phyloP scores from a whole-genome alignment of 2,888 invertebrate genomes.

The Trichogramma evanescens region DNA sequence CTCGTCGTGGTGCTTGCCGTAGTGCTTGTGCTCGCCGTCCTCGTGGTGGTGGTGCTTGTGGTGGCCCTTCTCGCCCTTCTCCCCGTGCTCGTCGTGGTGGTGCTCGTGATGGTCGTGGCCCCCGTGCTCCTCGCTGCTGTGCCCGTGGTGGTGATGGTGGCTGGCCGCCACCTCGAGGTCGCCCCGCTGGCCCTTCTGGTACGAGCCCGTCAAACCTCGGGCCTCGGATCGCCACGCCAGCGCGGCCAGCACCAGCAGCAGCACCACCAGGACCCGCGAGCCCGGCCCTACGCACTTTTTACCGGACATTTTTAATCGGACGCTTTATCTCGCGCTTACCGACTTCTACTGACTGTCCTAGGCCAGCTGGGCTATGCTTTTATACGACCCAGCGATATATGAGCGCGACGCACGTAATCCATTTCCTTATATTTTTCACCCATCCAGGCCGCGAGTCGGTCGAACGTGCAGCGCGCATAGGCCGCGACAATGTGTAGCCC shows the following conservation, averaged over 20 bases:
- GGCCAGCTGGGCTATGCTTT: constrained; percentile 34
- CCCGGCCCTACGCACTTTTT: constrained; percentile 23
- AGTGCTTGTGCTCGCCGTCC: constrained; percentile 69
- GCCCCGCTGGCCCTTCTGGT: constrained; percentile 26
- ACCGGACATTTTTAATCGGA: too few relatives aligned
- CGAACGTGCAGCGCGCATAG: constrained; percentile 11
- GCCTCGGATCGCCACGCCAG: constrained; percentile 13
- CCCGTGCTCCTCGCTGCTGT: constrained; percentile 43
- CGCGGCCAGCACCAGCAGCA: constrained; percentile 29
- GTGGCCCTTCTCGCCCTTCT: constrained; percentile 52
- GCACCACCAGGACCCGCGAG: constrained; percentile 25
- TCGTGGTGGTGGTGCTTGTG: constrained; percentile 38
- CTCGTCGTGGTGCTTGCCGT: constrained; percentile 71
- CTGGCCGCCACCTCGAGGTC: constrained; percentile 35
- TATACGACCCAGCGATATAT: constrained; percentile 30
- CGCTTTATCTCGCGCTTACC: constrained; percentile 1
- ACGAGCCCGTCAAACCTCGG: constrained; percentile 26
- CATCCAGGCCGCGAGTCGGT: background rate
- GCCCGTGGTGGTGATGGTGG: constrained; percentile 30
- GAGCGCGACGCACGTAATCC: constrained; percentile 37
- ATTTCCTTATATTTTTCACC: constrained; percentile 35
- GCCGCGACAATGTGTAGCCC: background rate
- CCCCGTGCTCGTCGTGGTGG: constrained; percentile 51
- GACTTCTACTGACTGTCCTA: constrained; percentile 35
- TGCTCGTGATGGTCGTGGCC: constrained; percentile 46